phyloP scores from a whole-genome alignment of 2,113 vertebrate species.

The Laticauda laticaudata region DNA sequence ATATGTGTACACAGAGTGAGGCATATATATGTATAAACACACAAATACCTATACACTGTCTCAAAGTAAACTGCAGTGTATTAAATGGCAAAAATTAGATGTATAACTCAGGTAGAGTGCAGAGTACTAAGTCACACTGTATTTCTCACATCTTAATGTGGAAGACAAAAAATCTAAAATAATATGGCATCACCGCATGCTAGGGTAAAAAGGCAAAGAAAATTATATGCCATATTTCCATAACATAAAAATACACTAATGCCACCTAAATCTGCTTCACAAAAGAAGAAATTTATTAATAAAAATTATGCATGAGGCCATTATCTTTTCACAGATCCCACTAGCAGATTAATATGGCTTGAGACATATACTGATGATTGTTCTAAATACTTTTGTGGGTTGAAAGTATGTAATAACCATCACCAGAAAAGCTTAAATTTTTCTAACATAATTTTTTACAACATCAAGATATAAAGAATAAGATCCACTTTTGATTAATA shows the following conservation, averaged over 20 bases:
- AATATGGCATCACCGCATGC: constrained; percentile 77
- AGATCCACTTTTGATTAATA: constrained; percentile 66
- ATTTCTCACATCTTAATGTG: constrained; percentile 68
- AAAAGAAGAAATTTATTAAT: constrained; percentile 55
- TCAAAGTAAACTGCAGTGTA: constrained; percentile 78
- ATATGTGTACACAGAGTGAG: background rate
- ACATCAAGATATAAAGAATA: constrained; percentile 69
- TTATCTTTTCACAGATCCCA: constrained; percentile 77
- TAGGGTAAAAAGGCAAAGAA: constrained; percentile 63
- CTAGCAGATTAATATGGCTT: constrained; percentile 83
- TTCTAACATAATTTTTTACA: constrained; percentile 71
- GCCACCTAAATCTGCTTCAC: constrained; percentile 73
- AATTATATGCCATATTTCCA: constrained; percentile 57
- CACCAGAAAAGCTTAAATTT: constrained; percentile 72
- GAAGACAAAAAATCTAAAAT: constrained; percentile 76
- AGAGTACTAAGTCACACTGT: constrained; percentile 68
- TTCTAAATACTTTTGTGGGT: constrained; percentile 74
- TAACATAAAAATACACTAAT: constrained; percentile 73
- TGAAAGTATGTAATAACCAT: constrained; percentile 73
- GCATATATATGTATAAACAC: background rate
- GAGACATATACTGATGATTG: constrained; percentile 77
- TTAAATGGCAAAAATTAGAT: constrained; percentile 68
- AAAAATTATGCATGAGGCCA: constrained; percentile 61
- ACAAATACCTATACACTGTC: constrained; percentile 67
- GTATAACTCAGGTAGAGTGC: constrained; percentile 67